Evolutionary conservation across 2,797 vertebrate species (phyloP).

Genomic region (Channallabes apus): DNA sequence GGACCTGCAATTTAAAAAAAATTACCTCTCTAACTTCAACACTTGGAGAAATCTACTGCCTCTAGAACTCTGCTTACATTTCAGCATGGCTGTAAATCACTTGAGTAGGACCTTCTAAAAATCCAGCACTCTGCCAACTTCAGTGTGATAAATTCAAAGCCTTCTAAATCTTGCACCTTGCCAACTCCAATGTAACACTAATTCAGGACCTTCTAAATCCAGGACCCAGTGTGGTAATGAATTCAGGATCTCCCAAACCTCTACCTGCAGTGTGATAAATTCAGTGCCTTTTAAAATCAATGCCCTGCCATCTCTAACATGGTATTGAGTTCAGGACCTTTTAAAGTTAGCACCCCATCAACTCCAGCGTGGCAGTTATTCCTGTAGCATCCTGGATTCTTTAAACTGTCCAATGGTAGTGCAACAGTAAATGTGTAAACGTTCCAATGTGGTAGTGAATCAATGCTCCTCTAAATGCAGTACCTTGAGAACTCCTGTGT

Average conservation of each 20-base stretch:
- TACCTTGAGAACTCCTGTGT: background rate
- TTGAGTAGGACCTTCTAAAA: background rate
- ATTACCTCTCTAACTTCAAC: background rate
- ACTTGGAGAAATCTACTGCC: conserved; percentile 12
- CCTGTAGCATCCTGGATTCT: background rate
- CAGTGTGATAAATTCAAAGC: conserved; percentile 14
- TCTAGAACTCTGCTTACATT: conserved; percentile 8
- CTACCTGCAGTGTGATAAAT: background rate
- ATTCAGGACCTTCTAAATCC: conserved; percentile 7
- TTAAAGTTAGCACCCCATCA: background rate
- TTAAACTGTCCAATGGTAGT: background rate
- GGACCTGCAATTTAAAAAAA: conserved; percentile 15
- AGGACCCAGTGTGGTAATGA: background rate
- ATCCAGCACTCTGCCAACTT: conserved; percentile 9
- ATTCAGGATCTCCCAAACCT: background rate
- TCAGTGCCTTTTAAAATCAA: background rate
- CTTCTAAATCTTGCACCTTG: conserved; percentile 8
- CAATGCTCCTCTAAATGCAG: background rate
- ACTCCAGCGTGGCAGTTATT: background rate
- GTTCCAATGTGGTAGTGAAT: background rate
- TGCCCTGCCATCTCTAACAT: background rate
- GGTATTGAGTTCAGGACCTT: background rate
- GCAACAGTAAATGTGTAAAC: background rate
- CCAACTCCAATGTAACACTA: conserved; percentile 5
- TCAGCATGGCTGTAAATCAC: background rate